Evolutionary conservation across 2,888 invertebrate species (phyloP), one percentile per base, ranked within the genome.

Genomic region (Luperina nickerlii): DNA sequence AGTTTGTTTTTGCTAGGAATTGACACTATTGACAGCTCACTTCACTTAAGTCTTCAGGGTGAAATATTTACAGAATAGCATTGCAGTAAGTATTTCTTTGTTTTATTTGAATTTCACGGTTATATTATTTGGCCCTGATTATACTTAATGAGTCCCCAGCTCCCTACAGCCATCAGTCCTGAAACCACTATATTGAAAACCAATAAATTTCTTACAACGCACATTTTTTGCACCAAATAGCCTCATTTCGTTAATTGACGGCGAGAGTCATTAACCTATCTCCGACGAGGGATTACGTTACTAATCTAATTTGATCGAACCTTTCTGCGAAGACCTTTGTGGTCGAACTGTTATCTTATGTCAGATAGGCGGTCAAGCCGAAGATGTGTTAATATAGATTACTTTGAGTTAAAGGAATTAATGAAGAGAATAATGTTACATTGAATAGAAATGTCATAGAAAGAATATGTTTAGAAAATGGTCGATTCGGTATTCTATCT

Each of bases 191-290:
- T 67, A 65, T 69, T 74, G 76, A 74, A 83, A 77, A 66, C 76
- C 81, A 78, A 87, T 87, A 84, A 87, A 87, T 77, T 71, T 32
- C 32, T 54, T 13, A 48, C 60, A n/a, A 57, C 62, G 38, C 57
- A 71, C 77, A 87, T 87, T 80, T 83, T 85, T 78, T 65, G 83
- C 69, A n/a, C 77, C 74, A 62, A 87, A 85, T 73, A 42, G 76
- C 63, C 62, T 38, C 67, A 62, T 77, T 77, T 83, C 63, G 60
- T 77, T 84, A 87, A 87, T 84, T 85, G 87, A 87, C 85, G 71
- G 67, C 11, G 27, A 27, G 67, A 68, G 42, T 87, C 87, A 77
- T 84, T 84, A 85, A 60, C 69, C 32, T 85, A 77, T 84, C 75
- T 71, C 68, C 54, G 65, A 42, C 71, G 42, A 63, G 62, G 74